Evolutionary conservation across 2,797 vertebrate species (phyloP).

Genomic region (Lacerta viridis): DNA sequence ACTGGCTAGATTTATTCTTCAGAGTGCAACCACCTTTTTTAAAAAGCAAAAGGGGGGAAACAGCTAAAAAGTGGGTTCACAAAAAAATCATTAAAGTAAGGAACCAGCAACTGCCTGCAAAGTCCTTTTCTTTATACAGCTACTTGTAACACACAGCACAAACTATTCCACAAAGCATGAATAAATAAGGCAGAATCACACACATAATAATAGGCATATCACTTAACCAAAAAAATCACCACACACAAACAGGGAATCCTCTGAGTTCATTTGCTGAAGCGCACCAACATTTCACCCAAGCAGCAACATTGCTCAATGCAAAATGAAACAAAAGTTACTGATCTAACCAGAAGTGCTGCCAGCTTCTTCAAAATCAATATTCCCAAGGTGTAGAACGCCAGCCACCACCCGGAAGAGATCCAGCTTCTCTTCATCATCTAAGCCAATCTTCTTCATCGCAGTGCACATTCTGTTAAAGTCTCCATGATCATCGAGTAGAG

Average conservation of each 20-base stretch:
- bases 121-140: not conserved
- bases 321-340: not conserved
- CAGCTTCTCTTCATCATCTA: conserved; percentile 94
- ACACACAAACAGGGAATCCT: not conserved
- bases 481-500: conserved; percentile 93
- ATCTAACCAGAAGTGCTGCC: conserved; percentile 94
- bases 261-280: not conserved
- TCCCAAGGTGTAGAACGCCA: conserved; percentile 96
- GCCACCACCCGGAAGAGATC: conserved; percentile 97
- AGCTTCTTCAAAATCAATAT: conserved; percentile 96
- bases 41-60: not conserved
- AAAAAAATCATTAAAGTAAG: not conserved
- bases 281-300: not conserved
- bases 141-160: not conserved
- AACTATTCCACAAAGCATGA: not conserved
- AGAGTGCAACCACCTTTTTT: conserved; percentile 91
- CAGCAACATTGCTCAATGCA: too few relatives aligned
- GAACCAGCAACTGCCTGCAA: not conserved
- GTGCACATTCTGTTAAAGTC: conserved; percentile 95
- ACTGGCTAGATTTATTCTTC: conserved; percentile 86
- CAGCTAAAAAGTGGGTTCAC: not conserved
- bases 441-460: conserved; percentile 97
- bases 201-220: not conserved
- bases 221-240: not conserved
- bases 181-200: not conserved